A percentile compares a stretch with the other conserved stretches of the same genome.
Evolutionary conservation across 2,888 invertebrate genomes (phyloP).

Genomic region (Chrysopilus asiliformis): DNA sequence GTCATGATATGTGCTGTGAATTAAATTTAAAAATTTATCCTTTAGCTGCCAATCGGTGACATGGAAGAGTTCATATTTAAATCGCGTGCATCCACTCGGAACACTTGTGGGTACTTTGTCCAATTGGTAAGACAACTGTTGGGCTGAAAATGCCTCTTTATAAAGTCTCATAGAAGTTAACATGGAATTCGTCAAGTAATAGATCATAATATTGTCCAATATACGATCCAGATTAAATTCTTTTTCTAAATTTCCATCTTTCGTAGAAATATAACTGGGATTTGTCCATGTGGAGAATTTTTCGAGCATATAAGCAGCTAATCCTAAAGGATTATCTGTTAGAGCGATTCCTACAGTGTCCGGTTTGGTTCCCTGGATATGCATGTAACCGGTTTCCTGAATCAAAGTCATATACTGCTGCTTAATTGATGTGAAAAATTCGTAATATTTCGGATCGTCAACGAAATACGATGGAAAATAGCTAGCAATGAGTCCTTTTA

Average conservation of each 20-base stretch:
- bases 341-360: conserved; percentile 56
- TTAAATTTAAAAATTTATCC: conserved; percentile 21
- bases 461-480: conserved; percentile 42
- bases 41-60: conserved; percentile 45
- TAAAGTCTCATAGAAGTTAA: conserved; percentile 59
- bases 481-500: conserved; percentile 34
- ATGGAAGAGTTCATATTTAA: conserved; percentile 53
- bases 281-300: conserved; percentile 66
- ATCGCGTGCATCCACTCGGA: conserved; percentile 60
- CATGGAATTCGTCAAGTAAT: conserved; percentile 59
- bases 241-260: conserved; percentile 51
- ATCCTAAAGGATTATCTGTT: conserved; percentile 50
- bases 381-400: conserved; percentile 48
- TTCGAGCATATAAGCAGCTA: conserved; percentile 82
- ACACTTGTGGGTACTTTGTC: conserved; percentile 47
- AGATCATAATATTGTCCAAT: conserved; percentile 67
- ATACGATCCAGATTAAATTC: conserved; percentile 38
- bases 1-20: conserved; percentile 23
- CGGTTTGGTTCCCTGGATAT: conserved; percentile 77
- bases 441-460: conserved; percentile 33
- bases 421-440: conserved; percentile 29
- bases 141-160: conserved; percentile 40
- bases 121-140: conserved; percentile 19
- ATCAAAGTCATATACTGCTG: conserved; percentile 21
- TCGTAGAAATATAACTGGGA: conserved; percentile 36